phyloP scores from a whole-genome alignment of 2,888 invertebrate genomes.

The Ichneumoninae sp. region DNA sequence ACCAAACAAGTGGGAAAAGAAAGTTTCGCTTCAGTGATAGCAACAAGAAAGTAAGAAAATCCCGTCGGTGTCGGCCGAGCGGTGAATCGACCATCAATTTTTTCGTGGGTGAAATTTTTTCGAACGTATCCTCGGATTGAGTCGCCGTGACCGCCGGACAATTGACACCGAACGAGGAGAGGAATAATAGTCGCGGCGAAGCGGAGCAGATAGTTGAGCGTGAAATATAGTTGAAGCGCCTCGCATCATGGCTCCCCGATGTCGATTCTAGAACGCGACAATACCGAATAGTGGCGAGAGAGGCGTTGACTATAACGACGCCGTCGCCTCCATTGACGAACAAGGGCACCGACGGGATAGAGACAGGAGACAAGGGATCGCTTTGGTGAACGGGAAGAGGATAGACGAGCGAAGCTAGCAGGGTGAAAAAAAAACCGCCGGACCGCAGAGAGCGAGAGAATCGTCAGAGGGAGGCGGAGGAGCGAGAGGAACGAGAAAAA shows the following conservation, averaged over 20 bases:
- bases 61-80: background rate
- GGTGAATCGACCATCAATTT: slow-evolving; percentile 7
- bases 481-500: slow-evolving; percentile 35
- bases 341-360: slow-evolving; percentile 34
- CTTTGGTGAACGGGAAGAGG: slow-evolving; percentile 22
- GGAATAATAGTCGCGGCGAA: slow-evolving; percentile 51
- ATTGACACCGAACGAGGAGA: slow-evolving; percentile 62
- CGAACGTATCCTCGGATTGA: background rate
- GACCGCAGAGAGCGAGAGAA: slow-evolving; percentile 38
- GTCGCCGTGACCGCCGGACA: slow-evolving; percentile 33
- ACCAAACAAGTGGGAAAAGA: slow-evolving; percentile 5
- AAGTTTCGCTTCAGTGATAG: slow-evolving; percentile 31
- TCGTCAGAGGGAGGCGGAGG: background rate
- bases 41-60: background rate
- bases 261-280: slow-evolving; percentile 54
- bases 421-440: slow-evolving; percentile 29
- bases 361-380: slow-evolving; percentile 30
- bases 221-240: slow-evolving; percentile 21
- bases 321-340: slow-evolving; percentile 46
- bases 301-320: slow-evolving; percentile 20
- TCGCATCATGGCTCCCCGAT: slow-evolving; percentile 30
- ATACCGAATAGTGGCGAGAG: slow-evolving; percentile 44
- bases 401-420: slow-evolving; percentile 10
- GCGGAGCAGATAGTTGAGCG: slow-evolving; percentile 4
- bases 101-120: slow-evolving; percentile 25